phyloP scores from a whole-genome alignment of 2,113 vertebrate genomes.

The Nerophis lumbriciformis region DNA sequence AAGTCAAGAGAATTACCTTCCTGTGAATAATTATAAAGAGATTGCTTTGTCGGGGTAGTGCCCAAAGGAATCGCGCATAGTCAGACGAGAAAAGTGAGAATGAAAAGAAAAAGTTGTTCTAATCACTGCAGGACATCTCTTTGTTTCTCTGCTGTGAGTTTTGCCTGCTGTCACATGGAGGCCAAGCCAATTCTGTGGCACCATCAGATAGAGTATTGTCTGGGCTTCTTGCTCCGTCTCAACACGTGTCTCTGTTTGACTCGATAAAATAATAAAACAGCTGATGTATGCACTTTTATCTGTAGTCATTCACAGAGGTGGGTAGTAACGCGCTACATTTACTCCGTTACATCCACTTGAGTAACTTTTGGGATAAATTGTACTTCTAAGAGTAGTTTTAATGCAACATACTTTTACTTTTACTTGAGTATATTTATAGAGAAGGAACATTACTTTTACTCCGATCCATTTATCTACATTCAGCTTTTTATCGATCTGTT shows the following conservation, averaged over 20 bases:
- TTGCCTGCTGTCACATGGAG: constrained; percentile 21
- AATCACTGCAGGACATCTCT: constrained; percentile 38
- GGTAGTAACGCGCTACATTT: no score
- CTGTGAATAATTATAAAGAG: constrained; percentile 28
- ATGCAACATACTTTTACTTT: no score
- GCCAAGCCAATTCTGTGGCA: constrained; percentile 38
- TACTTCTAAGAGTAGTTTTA: no score
- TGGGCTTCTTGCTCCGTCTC: constrained; percentile 21
- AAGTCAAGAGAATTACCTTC: constrained; percentile 22
- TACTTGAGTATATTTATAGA: no score
- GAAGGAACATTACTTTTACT: no score
- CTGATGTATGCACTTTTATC: constrained; percentile 6
- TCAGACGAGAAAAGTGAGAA: constrained; percentile 28
- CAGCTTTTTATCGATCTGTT: no score
- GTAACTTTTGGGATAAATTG: no score
- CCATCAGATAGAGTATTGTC: constrained; percentile 41
- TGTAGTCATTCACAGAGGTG: background rate
- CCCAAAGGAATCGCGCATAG: constrained; percentile 27
- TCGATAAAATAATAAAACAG: constrained; percentile 1
- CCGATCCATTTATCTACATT: no score
- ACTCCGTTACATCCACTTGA: no score
- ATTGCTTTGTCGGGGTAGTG: constrained; percentile 31
- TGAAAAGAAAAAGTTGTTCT: constrained; percentile 24
- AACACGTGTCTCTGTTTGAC: constrained; percentile 26
- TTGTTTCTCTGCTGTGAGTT: constrained; percentile 41